These are phyloP conservation scores for Raja brachyura DNA, from an alignment of 2,113 vertebrate species.

Conservation along the genomic window DNA sequence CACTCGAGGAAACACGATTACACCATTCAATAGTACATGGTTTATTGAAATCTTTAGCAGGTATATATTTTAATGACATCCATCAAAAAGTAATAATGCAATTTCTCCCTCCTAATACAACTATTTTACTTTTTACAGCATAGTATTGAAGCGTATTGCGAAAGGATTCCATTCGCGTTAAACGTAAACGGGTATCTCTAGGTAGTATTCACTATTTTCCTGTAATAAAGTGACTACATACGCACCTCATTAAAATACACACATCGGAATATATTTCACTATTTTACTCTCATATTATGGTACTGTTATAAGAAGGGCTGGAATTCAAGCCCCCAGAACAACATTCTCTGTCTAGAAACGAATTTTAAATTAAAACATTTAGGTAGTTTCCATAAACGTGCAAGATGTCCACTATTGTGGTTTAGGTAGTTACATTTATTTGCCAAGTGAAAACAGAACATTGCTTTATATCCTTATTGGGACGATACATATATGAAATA, in stretches of 20 bases:
- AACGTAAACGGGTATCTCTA: slow-evolving; percentile 13
- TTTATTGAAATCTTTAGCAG: slow-evolving; percentile 27
- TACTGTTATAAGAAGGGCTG: slow-evolving; percentile 2
- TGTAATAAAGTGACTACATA: slow-evolving; percentile 26
- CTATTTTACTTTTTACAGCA: not conserved
- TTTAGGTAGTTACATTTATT: slow-evolving; percentile 32
- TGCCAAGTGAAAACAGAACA: not conserved
- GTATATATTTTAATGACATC: slow-evolving; percentile 21
- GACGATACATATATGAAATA: not conserved
- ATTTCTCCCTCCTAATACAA: not conserved
- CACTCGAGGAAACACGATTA: slow-evolving; percentile 29
- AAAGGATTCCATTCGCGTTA: slow-evolving; percentile 14
- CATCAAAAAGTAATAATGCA: not conserved
- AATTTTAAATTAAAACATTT: slow-evolving; percentile 31
- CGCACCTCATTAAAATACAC: slow-evolving; percentile 25
- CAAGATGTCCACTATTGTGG: slow-evolving; percentile 32
- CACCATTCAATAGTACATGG: slow-evolving; percentile 9
- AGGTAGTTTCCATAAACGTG: slow-evolving; percentile 34
- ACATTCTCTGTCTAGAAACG: slow-evolving; percentile 23
- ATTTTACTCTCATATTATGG: slow-evolving; percentile 29
- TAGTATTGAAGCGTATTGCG: not conserved
- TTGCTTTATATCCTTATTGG: not conserved
- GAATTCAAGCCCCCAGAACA: not conserved
- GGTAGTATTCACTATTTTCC: slow-evolving; percentile 20
- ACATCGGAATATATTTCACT: slow-evolving; percentile 32